A percentile compares a stretch with the other conserved stretches of the same genome.
phyloP scores from a whole-genome alignment of 2,113 vertebrate species.

The Ellobius talpinus region DNA sequence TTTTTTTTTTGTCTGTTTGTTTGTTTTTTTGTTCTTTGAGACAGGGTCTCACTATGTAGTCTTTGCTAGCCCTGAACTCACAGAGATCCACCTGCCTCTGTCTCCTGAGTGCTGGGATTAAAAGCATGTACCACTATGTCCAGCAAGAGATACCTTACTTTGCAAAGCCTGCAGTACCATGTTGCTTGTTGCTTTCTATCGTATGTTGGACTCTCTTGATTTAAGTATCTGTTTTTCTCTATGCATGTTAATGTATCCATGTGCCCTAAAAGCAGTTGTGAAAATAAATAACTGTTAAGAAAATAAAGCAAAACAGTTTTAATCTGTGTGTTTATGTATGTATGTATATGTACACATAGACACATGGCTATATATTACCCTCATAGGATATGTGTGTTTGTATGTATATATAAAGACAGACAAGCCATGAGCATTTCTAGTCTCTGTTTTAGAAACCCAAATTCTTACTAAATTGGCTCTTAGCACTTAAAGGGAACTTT shows the following conservation, averaged over 20 bases:
- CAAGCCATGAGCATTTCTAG: conserved; percentile 34
- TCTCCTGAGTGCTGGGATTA: not conserved
- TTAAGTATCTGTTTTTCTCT: conserved; percentile 28
- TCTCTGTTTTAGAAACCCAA: conserved; percentile 26
- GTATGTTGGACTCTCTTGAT: conserved; percentile 9
- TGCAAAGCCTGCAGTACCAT: not conserved
- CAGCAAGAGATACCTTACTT: conserved; percentile 6
- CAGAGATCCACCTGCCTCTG: not conserved
- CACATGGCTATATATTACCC: not conserved
- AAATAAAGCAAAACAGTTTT: not conserved
- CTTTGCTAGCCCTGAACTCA: not conserved
- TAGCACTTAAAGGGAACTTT: conserved; percentile 60
- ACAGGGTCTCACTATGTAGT: not conserved
- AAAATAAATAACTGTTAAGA: conserved; percentile 42
- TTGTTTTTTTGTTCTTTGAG: not conserved
- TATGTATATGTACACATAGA: not conserved
- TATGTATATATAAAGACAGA: conserved; percentile 42
- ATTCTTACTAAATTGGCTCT: conserved; percentile 49
- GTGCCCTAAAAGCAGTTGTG: conserved; percentile 25
- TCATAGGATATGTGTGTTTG: not conserved
- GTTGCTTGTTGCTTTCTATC: not conserved
- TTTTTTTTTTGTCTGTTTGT: not conserved
- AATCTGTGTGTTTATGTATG: not conserved
- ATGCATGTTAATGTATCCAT: not conserved
- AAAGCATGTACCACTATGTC: not conserved